phyloP scores from a whole-genome alignment of 1,140 invertebrate species.

The Uloborus diversus region DNA sequence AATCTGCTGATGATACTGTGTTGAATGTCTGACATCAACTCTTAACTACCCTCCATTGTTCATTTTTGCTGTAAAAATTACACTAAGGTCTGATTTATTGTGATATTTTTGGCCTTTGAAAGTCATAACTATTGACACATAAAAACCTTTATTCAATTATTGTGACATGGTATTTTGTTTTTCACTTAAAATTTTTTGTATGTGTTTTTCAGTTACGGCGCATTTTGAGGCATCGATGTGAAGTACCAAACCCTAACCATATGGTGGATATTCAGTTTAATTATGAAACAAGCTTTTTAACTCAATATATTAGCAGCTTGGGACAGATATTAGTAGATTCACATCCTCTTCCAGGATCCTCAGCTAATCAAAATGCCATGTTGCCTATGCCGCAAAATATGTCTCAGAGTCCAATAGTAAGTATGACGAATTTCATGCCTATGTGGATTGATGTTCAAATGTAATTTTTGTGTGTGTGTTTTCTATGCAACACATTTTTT shows the following conservation, averaged over 20 bases:
- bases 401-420: slow-evolving; percentile 24
- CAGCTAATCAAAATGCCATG: slow-evolving; percentile 21
- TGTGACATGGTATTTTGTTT: too few relatives aligned
- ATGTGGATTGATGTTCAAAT: neutral
- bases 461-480: too few relatives aligned
- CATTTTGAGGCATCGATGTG: slow-evolving; percentile 62
- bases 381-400: slow-evolving; percentile 13
- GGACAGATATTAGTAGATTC: slow-evolving; percentile 62
- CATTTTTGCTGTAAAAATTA: too few relatives aligned
- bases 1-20: too few relatives aligned
- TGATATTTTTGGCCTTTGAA: too few relatives aligned
- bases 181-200: too few relatives aligned
- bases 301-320: slow-evolving; percentile 59
- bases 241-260: slow-evolving; percentile 62
- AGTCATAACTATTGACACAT: too few relatives aligned
- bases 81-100: too few relatives aligned
- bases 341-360: slow-evolving; percentile 23
- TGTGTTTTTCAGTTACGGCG: slow-evolving; percentile 61
- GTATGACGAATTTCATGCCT: neutral
- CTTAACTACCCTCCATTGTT: too few relatives aligned
- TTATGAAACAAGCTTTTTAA: slow-evolving; percentile 60
- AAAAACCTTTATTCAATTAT: too few relatives aligned
- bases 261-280: slow-evolving; percentile 62
- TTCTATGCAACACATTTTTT: too few relatives aligned
- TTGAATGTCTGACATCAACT: too few relatives aligned